Conservation (phyloP, 2,888 invertebrate genomes). For the Colostygia pectinataria region DNA sequence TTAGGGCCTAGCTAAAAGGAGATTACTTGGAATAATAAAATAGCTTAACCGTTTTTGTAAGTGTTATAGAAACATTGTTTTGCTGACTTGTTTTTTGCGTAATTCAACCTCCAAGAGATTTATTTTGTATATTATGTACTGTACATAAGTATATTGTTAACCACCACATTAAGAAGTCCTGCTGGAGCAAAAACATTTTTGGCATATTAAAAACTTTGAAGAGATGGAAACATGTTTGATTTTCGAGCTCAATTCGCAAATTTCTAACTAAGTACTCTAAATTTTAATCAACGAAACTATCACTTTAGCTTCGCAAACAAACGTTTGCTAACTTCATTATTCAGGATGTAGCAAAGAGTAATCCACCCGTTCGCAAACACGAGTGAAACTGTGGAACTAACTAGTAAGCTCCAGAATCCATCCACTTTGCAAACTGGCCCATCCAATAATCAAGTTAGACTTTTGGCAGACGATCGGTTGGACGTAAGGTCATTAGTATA, state of each 20-base stretch:
- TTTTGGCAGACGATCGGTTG: conserved; percentile 28
- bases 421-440: conserved; percentile 33
- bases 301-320: conserved; percentile 21
- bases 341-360: conserved; percentile 28
- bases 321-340: conserved; percentile 31
- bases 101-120: too few species aligned
- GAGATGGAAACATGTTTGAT: not conserved
- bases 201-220: too few species aligned
- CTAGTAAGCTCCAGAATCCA: conserved; percentile 28
- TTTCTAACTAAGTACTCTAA: conserved; percentile 6
- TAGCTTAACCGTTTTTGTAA: conserved; percentile 43
- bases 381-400: conserved; percentile 28
- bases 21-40: conserved; percentile 46
- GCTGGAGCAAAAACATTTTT: too few species aligned
- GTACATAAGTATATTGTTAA: too few species aligned
- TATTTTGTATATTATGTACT: too few species aligned
- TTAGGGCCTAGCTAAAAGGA: conserved; percentile 53
- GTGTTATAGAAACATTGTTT: not conserved
- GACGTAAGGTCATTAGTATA: conserved; percentile 26
- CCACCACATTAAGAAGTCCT: too few species aligned
- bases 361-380: conserved; percentile 27
- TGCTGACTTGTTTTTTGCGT: not conserved
- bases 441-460: conserved; percentile 35
- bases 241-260: not conserved
- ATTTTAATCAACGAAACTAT: conserved; percentile 25